Evolutionary conservation across 2,113 vertebrate genomes (phyloP), one percentile per base, ranked within the genome.

Genomic region (Poeciliopsis retropinna): DNA sequence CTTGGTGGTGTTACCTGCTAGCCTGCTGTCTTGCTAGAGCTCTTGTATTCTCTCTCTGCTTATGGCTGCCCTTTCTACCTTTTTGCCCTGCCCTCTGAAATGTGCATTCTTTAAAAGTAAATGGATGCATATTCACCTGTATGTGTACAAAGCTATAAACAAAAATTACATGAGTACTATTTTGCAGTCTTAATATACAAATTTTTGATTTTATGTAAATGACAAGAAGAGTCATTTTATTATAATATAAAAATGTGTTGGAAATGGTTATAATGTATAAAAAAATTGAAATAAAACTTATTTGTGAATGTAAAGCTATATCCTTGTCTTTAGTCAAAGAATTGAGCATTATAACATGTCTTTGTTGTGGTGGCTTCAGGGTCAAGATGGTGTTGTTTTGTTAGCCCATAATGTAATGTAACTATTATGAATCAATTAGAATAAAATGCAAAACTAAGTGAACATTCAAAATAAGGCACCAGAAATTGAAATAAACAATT

Each of bases 151-250:
- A 92, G 91, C 81, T 90, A 91, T 92, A 90, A 87, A 88, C 76
- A 89, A 91, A 92, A 90, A 85, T 86, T 83, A 93, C 91, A 83
- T 80, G 82, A 91, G 91, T 93, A 92, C 90, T 94, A 92, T 92
- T 92, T 93, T 90, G 87, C 91, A 94, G 94, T 94, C 93, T 95
- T 95, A 94, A 92, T 88, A 87, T 90, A 89, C 83, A 93, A 87
- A 76, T 85, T 75, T 89, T 91, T 89, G 90, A 91, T 86, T 92
- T 66, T 91, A 87, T 93, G 87, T 92, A 90, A 87, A 91, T 82
- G 88, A 90, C 91, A 91, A 87, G 84, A 90, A 87, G 76, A 93
- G 87, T 93, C 89, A 91, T 93, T 94, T 92, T 93, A 93, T 93
- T 90, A 90, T 93, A 88, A 93, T 92, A 91, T 89, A 88, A 93